Evolutionary conservation across 2,797 vertebrate genomes (phyloP).

Genomic region (Erpetoichthys calabaricus): DNA sequence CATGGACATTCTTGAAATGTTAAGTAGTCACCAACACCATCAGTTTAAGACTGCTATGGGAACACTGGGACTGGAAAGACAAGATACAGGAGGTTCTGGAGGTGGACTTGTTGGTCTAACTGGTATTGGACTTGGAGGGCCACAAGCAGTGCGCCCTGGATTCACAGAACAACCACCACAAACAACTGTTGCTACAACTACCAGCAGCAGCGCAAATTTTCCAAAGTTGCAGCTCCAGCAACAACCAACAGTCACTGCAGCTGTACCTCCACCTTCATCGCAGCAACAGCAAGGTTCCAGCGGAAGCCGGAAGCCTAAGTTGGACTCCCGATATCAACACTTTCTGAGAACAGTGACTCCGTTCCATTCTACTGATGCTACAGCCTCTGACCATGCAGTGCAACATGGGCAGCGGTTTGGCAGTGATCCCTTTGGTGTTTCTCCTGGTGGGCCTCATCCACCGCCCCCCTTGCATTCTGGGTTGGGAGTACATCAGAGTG

Average conservation of each 20-base stretch:
- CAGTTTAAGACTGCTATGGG: slow-evolving; percentile 50
- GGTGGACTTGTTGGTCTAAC: background rate
- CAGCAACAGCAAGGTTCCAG: slow-evolving; percentile 53
- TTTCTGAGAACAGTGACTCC: slow-evolving; percentile 53
- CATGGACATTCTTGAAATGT: slow-evolving; percentile 77
- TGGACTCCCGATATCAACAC: slow-evolving; percentile 58
- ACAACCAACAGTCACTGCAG: slow-evolving; percentile 63
- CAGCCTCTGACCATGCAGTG: too few relatives aligned
- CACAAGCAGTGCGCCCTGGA: slow-evolving; percentile 42
- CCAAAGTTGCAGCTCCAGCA: slow-evolving; percentile 54
- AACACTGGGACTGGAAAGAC: background rate
- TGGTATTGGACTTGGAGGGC: slow-evolving; percentile 59
- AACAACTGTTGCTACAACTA: too few relatives aligned
- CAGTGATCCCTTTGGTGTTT: slow-evolving; percentile 53
- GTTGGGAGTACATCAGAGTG: slow-evolving; percentile 57
- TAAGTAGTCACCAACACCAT: slow-evolving; percentile 71
- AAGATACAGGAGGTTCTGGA: background rate
- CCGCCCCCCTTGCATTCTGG: slow-evolving; percentile 62
- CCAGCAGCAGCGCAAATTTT: slow-evolving; percentile 20
- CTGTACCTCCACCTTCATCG: slow-evolving; percentile 59
- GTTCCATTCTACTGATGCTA: slow-evolving; percentile 62
- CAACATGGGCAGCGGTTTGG: slow-evolving; percentile 44
- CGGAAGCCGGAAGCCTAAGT: slow-evolving; percentile 39
- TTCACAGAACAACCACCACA: slow-evolving; percentile 44
- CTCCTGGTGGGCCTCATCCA: slow-evolving; percentile 53